Evolutionary conservation across 2,888 invertebrate species (phyloP).

Genomic region (Eupithecia tripunctaria): DNA sequence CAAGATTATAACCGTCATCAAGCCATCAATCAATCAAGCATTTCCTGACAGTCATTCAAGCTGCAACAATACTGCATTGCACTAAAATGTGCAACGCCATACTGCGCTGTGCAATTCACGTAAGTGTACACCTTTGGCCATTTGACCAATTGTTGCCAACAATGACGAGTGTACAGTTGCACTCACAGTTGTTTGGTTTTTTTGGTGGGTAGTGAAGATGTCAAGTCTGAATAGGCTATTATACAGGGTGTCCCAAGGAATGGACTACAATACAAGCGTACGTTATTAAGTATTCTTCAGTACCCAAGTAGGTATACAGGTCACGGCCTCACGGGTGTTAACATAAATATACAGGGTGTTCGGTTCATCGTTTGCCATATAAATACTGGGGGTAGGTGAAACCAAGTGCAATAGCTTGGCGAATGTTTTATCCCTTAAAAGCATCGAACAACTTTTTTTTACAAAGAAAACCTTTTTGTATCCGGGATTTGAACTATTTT

Average conservation of each 20-base stretch:
- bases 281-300: not conserved
- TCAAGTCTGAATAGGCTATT: not conserved
- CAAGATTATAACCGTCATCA: not conserved
- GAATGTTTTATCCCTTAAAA: too few relatives aligned
- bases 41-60: slow-evolving; percentile 28
- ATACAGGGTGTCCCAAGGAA: not conserved
- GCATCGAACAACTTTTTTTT: too few relatives aligned
- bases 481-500: too few relatives aligned
- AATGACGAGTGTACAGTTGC: slow-evolving; percentile 17
- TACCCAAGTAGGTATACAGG: not conserved
- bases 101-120: slow-evolving; percentile 36
- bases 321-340: too few relatives aligned
- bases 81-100: slow-evolving; percentile 45
- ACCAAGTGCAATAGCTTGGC: too few relatives aligned
- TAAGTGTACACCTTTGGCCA: slow-evolving; percentile 25
- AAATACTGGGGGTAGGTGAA: too few relatives aligned
- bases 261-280: not conserved
- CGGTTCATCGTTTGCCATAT: too few relatives aligned
- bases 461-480: too few relatives aligned
- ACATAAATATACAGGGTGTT: too few relatives aligned
- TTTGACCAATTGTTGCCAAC: slow-evolving; percentile 26
- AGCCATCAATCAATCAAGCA: slow-evolving; percentile 29
- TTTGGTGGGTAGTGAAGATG: slow-evolving; percentile 17
- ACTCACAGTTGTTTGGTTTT: slow-evolving; percentile 14
- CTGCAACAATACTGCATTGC: slow-evolving; percentile 22